A percentile compares a stretch with the other conserved stretches of the same genome.
phyloP scores from a whole-genome alignment of 2,797 vertebrate species.

The Kryptopterus vitreolus region DNA sequence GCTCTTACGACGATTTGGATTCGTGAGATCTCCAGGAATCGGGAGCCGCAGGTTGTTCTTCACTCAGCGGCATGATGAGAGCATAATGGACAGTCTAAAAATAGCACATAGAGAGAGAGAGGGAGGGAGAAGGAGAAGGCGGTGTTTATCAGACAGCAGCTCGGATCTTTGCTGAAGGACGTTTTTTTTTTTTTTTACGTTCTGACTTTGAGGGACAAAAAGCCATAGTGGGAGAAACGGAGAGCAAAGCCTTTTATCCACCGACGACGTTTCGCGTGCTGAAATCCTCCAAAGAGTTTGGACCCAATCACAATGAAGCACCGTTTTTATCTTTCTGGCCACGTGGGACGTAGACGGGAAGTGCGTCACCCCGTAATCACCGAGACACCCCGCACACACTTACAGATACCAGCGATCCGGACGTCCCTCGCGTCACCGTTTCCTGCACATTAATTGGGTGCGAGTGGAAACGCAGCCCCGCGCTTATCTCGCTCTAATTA shows the following conservation, averaged over 20 bases:
- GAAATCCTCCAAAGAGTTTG: no score
- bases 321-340: conserved; percentile 16
- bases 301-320: conserved; percentile 22
- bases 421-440: not conserved
- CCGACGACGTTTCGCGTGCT: not conserved
- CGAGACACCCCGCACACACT: conserved; percentile 21
- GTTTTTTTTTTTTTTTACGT: not conserved
- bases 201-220: not conserved
- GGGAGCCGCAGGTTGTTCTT: conserved; percentile 34
- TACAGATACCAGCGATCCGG: conserved; percentile 36
- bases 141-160: not conserved
- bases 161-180: not conserved
- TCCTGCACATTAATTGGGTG: not conserved
- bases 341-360: conserved; percentile 36
- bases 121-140: no score
- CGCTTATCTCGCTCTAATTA: not conserved
- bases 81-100: conserved; percentile 40
- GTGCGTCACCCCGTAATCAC: conserved; percentile 54
- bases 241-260: conserved; percentile 34
- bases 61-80: conserved; percentile 37
- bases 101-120: conserved; percentile 27
- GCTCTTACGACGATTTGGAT: conserved; percentile 22
- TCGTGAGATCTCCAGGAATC: conserved; percentile 22
- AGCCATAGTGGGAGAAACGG: conserved; percentile 20
- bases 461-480: not conserved